These are phyloP conservation scores for Seriola aureovittata DNA, from an alignment of 2,113 vertebrate species.

Conservation along the genomic window DNA sequence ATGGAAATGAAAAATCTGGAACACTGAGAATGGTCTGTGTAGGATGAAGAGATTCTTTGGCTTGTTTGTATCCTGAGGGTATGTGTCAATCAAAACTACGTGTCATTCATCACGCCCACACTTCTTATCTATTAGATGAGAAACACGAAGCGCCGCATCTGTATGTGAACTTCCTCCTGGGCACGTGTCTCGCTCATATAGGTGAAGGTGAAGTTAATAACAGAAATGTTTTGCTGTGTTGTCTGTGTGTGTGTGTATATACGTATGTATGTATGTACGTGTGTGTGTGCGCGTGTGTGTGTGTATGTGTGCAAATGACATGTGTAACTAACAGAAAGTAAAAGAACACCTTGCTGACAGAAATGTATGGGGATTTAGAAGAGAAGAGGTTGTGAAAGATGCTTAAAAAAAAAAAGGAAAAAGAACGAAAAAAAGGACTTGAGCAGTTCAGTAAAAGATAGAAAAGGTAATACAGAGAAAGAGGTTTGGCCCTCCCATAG, in stretches of 20 bases:
- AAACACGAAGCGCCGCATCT: conserved; percentile 8
- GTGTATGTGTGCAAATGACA: neutral
- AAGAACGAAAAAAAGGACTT: neutral
- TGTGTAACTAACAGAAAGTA: neutral
- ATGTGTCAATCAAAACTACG: conserved; percentile 65
- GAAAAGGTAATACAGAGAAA: neutral
- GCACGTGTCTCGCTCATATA: conserved; percentile 4
- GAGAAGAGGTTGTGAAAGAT: neutral
- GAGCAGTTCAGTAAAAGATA: neutral
- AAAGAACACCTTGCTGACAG: too few relatives aligned
- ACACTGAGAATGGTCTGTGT: conserved; percentile 21
- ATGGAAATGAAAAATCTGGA: conserved; percentile 24
- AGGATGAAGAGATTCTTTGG: conserved; percentile 40
- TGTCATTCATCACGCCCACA: conserved; percentile 54
- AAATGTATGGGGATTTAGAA: conserved; percentile 13
- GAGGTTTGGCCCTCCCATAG: conserved; percentile 3
- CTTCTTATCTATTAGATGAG: conserved; percentile 18
- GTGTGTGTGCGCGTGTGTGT: neutral
- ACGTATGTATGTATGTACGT: neutral
- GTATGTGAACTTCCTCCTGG: conserved; percentile 29
- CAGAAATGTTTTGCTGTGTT: neutral
- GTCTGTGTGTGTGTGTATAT: neutral
- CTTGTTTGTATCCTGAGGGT: conserved; percentile 50
- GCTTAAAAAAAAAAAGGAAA: neutral
- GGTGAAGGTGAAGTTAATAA: conserved; percentile 34